A percentile compares a stretch with the other conserved stretches of the same genome.
These are phyloP conservation scores for Xerus inauris DNA, from an alignment of 2,113 vertebrate species.

Conservation along the genomic window DNA sequence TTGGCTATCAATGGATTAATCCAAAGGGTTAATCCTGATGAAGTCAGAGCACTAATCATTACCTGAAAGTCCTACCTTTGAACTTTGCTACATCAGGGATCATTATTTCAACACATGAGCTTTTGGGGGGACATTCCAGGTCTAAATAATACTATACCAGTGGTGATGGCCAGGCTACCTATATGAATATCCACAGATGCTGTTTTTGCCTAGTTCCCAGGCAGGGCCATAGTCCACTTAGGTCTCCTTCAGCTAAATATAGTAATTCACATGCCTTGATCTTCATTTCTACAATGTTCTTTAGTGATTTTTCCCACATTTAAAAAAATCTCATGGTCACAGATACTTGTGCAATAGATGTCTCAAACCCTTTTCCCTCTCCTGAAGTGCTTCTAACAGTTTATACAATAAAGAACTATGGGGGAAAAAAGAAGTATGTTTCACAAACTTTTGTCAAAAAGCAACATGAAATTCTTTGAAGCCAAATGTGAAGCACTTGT, in stretches of 20 bases:
- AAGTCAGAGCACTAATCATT: too few relatives aligned
- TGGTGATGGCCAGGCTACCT: not conserved
- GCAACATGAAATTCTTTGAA: not conserved
- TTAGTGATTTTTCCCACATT: not conserved
- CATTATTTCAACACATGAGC: too few relatives aligned
- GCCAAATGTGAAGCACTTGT: not conserved
- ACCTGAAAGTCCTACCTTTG: too few relatives aligned
- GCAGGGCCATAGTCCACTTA: not conserved
- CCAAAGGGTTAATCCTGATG: too few relatives aligned
- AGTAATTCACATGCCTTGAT: not conserved
- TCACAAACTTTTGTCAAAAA: not conserved
- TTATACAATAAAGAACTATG: not conserved
- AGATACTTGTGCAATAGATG: not conserved
- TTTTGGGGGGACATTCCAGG: too few relatives aligned
- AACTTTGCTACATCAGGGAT: too few relatives aligned
- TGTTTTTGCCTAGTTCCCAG: not conserved
- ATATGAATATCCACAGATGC: not conserved
- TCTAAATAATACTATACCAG: too few relatives aligned
- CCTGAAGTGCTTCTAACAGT: not conserved
- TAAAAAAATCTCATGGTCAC: not conserved
- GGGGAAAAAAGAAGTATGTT: not conserved
- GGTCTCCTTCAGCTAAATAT: not conserved
- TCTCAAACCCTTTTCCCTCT: not conserved
- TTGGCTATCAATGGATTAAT: too few relatives aligned
- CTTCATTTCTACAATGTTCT: not conserved